These are phyloP conservation scores for Chymomyza caudatula DNA, from an alignment of 2,888 invertebrate genomes.

Conservation along the genomic window DNA sequence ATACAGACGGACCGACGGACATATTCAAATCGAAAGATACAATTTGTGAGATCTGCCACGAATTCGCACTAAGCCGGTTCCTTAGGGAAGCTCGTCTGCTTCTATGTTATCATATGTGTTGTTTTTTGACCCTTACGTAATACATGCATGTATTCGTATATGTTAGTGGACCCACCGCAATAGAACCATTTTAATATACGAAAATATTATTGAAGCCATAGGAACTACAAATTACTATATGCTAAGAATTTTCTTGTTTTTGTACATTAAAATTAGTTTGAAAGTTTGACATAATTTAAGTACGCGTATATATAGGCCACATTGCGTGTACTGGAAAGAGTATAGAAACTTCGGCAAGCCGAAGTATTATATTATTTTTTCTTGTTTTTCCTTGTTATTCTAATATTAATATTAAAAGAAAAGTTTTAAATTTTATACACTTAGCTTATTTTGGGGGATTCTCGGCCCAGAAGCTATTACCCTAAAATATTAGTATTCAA, in stretches of 20 bases:
- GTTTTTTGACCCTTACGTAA: background rate
- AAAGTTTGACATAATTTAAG: background rate
- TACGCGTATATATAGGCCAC: background rate
- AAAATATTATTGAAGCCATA: background rate
- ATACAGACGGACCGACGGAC: background rate
- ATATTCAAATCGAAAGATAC: background rate
- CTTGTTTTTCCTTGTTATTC: slow-evolving; percentile 31
- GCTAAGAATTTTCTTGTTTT: background rate
- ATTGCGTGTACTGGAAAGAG: background rate
- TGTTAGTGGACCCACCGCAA: background rate
- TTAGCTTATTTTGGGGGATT: background rate
- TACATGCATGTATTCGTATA: no score
- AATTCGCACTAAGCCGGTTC: no score
- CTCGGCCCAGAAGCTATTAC: background rate
- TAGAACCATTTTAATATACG: background rate
- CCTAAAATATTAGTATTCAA: background rate
- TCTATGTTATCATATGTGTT: background rate
- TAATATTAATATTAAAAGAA: slow-evolving; percentile 1
- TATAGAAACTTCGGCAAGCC: background rate
- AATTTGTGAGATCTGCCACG: no score
- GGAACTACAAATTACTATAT: background rate
- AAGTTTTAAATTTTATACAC: background rate
- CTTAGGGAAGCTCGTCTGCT: no score
- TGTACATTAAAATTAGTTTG: background rate
- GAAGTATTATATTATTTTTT: slow-evolving; percentile 11